Evolutionary conservation across 2,888 invertebrate species (phyloP).

Genomic region (Caenorhabditis macrosperma): DNA sequence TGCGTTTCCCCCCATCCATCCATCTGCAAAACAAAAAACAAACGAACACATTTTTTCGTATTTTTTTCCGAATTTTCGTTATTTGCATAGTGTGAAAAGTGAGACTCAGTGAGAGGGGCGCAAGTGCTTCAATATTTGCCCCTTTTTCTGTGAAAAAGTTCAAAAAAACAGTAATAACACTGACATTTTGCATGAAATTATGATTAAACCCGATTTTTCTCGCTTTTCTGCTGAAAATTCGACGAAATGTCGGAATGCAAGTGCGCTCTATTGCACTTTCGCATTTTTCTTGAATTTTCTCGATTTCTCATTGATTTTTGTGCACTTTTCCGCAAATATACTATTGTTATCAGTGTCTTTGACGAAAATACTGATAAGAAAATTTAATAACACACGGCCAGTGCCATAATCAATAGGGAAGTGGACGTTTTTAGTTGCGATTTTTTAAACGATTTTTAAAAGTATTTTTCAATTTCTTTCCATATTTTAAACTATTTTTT

Average conservation of each 20-base stretch:
- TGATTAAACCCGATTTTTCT: background rate
- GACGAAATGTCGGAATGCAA: background rate
- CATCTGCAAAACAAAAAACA: background rate
- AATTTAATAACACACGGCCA: too few species aligned
- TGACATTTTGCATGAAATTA: background rate
- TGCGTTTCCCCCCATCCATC: background rate
- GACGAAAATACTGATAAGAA: background rate
- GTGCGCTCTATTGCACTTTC: too few species aligned
- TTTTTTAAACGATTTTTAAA: background rate
- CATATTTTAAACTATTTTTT: slow-evolving; percentile 1
- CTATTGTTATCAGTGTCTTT: too few species aligned
- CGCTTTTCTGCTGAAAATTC: background rate
- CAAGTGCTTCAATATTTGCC: background rate
- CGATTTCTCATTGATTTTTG: too few species aligned
- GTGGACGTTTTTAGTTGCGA: too few species aligned
- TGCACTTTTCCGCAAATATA: too few species aligned
- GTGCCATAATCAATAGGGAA: too few species aligned
- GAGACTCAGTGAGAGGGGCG: background rate
- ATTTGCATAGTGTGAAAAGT: background rate
- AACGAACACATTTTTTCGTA: background rate
- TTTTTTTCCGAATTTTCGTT: background rate
- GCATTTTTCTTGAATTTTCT: background rate
- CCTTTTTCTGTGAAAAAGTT: background rate
- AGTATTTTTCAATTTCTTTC: background rate
- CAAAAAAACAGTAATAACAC: background rate